Base-by-base conservation (phyloP, 2,888 invertebrate species). In the Xanthia togata region DNA sequence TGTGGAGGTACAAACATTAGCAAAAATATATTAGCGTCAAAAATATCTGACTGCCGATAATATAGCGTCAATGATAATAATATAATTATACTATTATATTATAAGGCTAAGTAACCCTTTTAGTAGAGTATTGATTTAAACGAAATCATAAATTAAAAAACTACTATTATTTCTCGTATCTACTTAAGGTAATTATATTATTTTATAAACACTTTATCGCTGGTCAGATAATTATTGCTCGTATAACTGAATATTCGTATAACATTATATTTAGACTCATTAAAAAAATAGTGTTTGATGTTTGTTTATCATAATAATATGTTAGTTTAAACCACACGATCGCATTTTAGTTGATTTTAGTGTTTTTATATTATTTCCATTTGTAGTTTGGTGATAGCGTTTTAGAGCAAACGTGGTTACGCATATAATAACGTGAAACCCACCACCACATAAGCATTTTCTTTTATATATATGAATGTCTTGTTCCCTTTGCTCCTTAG, bases 181-280 rank as follows among this genome's bases (percentile, higher is more conserved):
- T n/a, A n/a, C 9, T 31, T 44, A 44, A 31, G 2, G 23, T 53
- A 20, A 11, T 17, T 47, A 9, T 11, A 70, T 41, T 55, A 55
- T 20, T 70, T 12, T 17, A 55, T 38, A 11, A 31, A 53, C 31
- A 70, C 31, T 59, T 26, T 50, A 31, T 73, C 38, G 50, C 17
- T 50, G 31, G 41, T 75, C 75, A 75, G 26, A 55, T 75, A 44
- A 20, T 57, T 44, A 44, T 44, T 44, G 26, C 41, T 35, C n/a
- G 60, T 41, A 31, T 17, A 62, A 41, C 23, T 71, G 23, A 78
- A 79, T 41, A 67, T 53, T 57, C n/a, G 47, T 50, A 23, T 26
- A 35, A n/a, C 1, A 3, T 44, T 17, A 60, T n/a, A 6, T 44
- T 0, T n/a, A 41, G 50, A 73, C 9, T 47, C 11, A 17, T 47